Evolutionary conservation across 2,888 invertebrate species (phyloP).

Genomic region (Carterocephalus palaemon): DNA sequence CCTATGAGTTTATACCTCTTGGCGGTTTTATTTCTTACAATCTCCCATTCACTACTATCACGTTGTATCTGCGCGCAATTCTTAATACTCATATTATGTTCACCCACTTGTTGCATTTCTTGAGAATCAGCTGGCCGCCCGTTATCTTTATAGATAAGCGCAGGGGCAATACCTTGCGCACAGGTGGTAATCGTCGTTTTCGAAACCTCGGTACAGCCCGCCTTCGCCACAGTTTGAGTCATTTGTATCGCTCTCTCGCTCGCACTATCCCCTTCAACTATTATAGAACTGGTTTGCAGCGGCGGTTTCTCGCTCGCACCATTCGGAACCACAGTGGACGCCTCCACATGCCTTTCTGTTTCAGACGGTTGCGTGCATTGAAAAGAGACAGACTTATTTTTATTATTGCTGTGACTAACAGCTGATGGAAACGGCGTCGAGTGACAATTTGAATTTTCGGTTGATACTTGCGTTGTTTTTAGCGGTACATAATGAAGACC

Average conservation of each 20-base stretch:
- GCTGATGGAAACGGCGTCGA: background rate
- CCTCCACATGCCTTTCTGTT: slow-evolving; percentile 9
- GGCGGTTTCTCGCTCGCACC: background rate
- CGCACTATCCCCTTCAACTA: background rate
- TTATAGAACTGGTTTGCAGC: background rate
- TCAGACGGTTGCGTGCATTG: background rate
- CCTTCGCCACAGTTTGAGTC: background rate
- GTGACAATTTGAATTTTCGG: no score
- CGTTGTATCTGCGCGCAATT: background rate
- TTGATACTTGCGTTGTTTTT: background rate
- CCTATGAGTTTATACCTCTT: slow-evolving; percentile 1
- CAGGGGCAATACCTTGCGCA: background rate
- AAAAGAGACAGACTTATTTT: background rate
- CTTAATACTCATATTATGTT: background rate
- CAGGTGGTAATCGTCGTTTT: background rate
- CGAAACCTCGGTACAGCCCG: background rate
- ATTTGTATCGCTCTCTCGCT: background rate
- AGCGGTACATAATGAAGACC: background rate
- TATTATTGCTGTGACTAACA: background rate
- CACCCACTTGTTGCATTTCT: background rate
- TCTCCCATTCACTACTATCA: background rate
- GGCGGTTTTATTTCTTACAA: background rate
- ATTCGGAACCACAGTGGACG: slow-evolving; percentile 8
- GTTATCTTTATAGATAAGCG: background rate
- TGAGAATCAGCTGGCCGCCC: background rate